phyloP scores from a whole-genome alignment of 2,113 vertebrate genomes.

The Semicossyphus pulcher region DNA sequence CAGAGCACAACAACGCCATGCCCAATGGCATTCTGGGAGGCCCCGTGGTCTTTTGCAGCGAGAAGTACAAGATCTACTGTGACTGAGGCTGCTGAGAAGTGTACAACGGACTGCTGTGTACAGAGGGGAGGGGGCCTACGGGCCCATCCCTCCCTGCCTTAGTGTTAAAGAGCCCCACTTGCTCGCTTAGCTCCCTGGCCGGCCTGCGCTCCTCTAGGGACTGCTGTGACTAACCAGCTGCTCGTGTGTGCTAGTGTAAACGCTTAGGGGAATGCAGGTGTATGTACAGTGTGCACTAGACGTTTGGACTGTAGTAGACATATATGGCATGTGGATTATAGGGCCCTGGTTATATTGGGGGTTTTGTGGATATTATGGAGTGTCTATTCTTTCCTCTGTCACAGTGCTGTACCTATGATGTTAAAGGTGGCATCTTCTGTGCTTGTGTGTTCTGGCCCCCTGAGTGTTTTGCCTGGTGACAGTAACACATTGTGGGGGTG shows the following conservation, averaged over 20 bases:
- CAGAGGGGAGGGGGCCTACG: constrained; percentile 68
- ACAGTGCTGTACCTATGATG: constrained; percentile 76
- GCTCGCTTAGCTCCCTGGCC: constrained; percentile 81
- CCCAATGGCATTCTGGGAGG: constrained; percentile 86
- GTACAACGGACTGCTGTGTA: constrained; percentile 75
- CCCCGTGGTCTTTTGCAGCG: constrained; percentile 91
- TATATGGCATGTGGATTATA: constrained; percentile 80
- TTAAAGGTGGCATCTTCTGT: constrained; percentile 74
- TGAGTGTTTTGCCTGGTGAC: constrained; percentile 67
- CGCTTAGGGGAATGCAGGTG: constrained; percentile 83
- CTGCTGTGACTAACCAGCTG: constrained; percentile 82
- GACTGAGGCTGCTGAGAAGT: constrained; percentile 83
- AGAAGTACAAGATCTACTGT: constrained; percentile 98
- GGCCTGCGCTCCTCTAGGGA: constrained; percentile 78
- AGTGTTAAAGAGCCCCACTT: constrained; percentile 86
- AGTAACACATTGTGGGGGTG: constrained; percentile 45
- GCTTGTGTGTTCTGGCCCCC: constrained; percentile 55
- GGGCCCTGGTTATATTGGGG: constrained; percentile 66
- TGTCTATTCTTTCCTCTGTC: constrained; percentile 83
- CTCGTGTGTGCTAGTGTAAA: constrained; percentile 84
- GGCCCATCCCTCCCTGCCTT: constrained; percentile 70
- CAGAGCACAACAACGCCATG: constrained; percentile 74
- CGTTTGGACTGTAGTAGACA: constrained; percentile 81
- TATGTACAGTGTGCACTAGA: constrained; percentile 79
- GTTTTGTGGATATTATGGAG: constrained; percentile 77